Conservation (phyloP, 2,113 vertebrate species). For the Clarias magur region DNA sequence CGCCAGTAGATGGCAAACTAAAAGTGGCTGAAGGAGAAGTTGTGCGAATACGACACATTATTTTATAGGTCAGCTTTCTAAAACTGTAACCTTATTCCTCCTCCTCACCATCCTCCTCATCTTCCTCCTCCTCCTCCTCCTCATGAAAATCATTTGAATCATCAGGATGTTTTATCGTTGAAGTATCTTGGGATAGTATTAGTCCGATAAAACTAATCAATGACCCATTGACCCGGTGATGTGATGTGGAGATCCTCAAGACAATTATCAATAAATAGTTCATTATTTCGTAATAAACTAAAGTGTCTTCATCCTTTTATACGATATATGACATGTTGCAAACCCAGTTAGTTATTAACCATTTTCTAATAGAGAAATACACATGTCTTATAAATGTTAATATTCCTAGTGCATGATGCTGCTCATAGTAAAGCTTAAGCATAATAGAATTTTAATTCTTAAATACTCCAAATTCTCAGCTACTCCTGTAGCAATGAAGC, state of each 20-base stretch:
- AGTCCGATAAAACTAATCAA: no score
- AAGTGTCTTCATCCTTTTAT: background rate
- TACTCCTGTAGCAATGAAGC: background rate
- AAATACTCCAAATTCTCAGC: background rate
- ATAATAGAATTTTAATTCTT: background rate
- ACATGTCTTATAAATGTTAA: background rate
- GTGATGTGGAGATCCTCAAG: no score
- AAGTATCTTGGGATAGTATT: no score
- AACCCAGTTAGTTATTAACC: background rate
- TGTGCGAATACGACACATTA: background rate
- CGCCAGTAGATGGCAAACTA: constrained; percentile 19
- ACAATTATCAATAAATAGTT: no score
- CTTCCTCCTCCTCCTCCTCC: background rate
- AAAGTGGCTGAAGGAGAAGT: background rate
- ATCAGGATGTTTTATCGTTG: no score
- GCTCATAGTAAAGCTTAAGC: background rate
- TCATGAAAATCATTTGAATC: no score
- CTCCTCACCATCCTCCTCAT: background rate
- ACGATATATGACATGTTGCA: background rate
- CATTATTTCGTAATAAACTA: background rate
- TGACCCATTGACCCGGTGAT: no score
- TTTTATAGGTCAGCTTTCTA: background rate
- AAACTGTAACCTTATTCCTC: background rate
- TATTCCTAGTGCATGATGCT: background rate
- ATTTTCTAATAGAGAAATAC: background rate